A percentile compares a stretch with the other conserved stretches of the same genome.
phyloP scores from a whole-genome alignment of 1,140 invertebrate species.

The Lepidurus couesii region DNA sequence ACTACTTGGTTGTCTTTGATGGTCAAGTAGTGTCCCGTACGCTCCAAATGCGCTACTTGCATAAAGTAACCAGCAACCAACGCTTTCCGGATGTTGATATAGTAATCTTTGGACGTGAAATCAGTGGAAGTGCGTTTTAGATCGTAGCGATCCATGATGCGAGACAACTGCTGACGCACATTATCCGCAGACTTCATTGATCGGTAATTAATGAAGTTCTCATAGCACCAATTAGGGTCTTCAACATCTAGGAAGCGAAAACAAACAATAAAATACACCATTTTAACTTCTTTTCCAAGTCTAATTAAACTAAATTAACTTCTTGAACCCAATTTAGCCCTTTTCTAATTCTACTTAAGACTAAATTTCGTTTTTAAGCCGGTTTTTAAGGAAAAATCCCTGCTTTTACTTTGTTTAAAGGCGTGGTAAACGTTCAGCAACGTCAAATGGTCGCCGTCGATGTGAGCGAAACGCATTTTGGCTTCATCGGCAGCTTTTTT shows the following conservation, averaged over 20 bases:
- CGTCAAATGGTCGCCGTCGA: constrained; percentile 97
- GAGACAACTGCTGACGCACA: constrained; percentile 70
- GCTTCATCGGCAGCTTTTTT: constrained; percentile 98
- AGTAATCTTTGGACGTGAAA: constrained; percentile 97
- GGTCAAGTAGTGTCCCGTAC: constrained; percentile 94
- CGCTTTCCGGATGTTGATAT: constrained; percentile 97
- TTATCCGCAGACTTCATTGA: constrained; percentile 91
- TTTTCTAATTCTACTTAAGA: too few species aligned
- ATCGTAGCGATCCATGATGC: constrained; percentile 89
- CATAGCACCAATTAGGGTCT: constrained; percentile 97
- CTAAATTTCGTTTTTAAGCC: not conserved
- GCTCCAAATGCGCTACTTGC: constrained; percentile 96
- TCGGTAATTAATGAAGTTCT: constrained; percentile 98
- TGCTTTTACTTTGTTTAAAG: constrained; percentile 92
- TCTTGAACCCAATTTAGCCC: not conserved
- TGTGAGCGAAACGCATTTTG: constrained; percentile 98
- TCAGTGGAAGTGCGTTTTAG: constrained; percentile 93
- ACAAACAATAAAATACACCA: constrained; percentile 8
- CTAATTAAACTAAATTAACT: not conserved
- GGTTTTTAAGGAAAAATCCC: constrained; percentile 45
- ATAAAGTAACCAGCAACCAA: constrained; percentile 98
- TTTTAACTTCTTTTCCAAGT: not conserved
- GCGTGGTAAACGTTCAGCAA: constrained; percentile 94
- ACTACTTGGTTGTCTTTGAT: constrained; percentile 99
- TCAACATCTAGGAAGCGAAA: constrained; percentile 53